Evolutionary conservation across 64 coral and sea anemone genomes (phyloP).

Genomic region (Acropora tenuis): DNA sequence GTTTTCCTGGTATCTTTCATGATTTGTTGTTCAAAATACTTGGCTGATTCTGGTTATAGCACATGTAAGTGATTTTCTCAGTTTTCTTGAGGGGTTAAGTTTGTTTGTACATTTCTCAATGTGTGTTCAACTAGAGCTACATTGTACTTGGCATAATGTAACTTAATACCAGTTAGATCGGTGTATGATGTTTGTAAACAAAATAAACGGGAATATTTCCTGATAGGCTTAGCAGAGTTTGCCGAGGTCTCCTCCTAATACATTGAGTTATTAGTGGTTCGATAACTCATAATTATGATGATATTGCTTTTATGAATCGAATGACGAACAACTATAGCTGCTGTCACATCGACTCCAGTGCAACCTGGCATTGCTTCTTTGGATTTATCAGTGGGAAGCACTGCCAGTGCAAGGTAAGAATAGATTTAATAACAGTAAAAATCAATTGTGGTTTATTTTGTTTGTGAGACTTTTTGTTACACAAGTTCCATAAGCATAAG

Average conservation of each 20-base stretch:
- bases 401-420: background rate
- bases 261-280: conserved; percentile 13
- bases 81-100: conserved; percentile 9
- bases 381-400: background rate
- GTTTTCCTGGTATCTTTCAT: background rate
- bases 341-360: background rate
- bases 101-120: background rate
- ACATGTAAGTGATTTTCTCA: conserved; percentile 12
- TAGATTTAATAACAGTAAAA: conserved; percentile 2
- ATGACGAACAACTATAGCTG: background rate
- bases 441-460: background rate
- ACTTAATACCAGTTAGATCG: background rate
- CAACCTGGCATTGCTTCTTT: conserved; percentile 1
- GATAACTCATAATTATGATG: background rate
- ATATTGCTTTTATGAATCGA: background rate
- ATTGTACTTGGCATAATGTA: background rate
- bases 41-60: background rate
- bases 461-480: background rate
- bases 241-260: background rate
- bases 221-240: conserved; percentile 9
- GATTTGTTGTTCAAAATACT: background rate
- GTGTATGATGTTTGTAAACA: conserved; percentile 11
- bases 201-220: conserved; percentile 1
- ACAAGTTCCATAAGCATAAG: background rate
- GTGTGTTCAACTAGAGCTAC: background rate